Evolutionary conservation across 2,888 invertebrate species (phyloP), one percentile per base, ranked within the genome.

Genomic region (Melanotus villosus): DNA sequence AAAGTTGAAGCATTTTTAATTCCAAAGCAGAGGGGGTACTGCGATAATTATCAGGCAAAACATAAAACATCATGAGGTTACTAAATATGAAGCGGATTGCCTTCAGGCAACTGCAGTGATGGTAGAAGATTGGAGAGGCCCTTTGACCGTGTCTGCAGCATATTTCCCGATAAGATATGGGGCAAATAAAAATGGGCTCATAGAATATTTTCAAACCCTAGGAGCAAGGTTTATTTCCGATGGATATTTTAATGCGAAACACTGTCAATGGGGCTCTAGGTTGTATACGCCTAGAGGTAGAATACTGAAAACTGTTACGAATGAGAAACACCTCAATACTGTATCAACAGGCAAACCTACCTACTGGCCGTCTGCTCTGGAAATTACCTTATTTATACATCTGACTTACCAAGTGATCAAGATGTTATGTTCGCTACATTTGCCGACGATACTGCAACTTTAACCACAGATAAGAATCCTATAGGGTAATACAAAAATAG

Each of bases 41-140:
- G 45, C 45, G 5, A 45, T 45, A 45, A 45, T 45, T 45, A 45
- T 45, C 10, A 45, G 16, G 16, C 45, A n/a, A 45, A 45, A 45
- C 26, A 16, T 45, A 7, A 45, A 45, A 45, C 45, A 45, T 18
- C 45, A 45, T 5, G 16, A 45, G 16, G 5, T 16, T 14, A n/a
- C 45, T 16, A 16, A 16, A 2, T 16, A 45, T 7, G 4, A 45
- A 45, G 19, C n/a, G n/a, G n/a, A n/a, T n/a, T n/a, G n/a, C n/a
- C n/a, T n/a, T n/a, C n/a, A n/a, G n/a, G n/a, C n/a, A n/a, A n/a
- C n/a, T 50, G n/a, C 47, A 16, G 23, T 50, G 7, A 21, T 50
- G 47, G 47, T 21, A 50, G 23, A 19, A 23, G 23, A 19, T 23
- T 50, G 47, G 47, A 50, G 47, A 50, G 47, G 47, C n/a, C 26